Evolutionary conservation across 1,140 invertebrate genomes (phyloP).

Genomic region (Argopecten irradians): DNA sequence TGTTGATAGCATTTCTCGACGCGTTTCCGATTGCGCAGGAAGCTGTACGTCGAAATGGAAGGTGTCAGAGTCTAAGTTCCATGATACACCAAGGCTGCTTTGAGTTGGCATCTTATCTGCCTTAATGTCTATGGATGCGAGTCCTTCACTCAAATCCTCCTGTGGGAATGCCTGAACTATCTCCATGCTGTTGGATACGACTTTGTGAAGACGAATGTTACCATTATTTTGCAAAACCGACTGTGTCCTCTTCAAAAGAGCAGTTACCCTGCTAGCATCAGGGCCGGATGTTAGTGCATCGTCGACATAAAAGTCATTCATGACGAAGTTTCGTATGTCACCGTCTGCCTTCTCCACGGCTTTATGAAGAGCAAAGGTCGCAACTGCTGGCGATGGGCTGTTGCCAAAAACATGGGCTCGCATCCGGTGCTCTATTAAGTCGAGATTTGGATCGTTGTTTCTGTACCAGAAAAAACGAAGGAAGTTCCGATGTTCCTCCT

Average conservation of each 20-base stretch:
- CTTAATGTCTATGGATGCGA: conserved; percentile 15
- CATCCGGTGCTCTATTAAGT: conserved; percentile 47
- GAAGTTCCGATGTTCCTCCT: conserved; percentile 25
- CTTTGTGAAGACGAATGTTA: too few relatives aligned
- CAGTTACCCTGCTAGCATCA: not conserved
- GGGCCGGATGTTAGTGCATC: conserved; percentile 33
- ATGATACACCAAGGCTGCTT: too few relatives aligned
- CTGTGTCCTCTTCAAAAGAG: too few relatives aligned
- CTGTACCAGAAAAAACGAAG: too few relatives aligned
- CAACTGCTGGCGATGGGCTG: conserved; percentile 40
- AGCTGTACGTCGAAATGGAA: conserved; percentile 32
- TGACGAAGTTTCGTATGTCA: conserved; percentile 41
- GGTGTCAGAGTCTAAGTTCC: conserved; percentile 33
- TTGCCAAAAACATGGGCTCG: conserved; percentile 28
- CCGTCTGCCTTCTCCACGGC: not conserved
- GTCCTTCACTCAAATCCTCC: conserved; percentile 33
- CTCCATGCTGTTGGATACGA: too few relatives aligned
- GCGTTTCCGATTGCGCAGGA: conserved; percentile 32
- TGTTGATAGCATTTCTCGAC: conserved; percentile 36
- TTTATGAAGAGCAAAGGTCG: conserved; percentile 40
- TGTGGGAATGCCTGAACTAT: too few relatives aligned
- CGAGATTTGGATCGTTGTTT: not conserved
- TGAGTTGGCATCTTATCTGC: conserved; percentile 34
- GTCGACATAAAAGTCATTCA: conserved; percentile 51
- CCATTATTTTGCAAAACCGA: too few relatives aligned